phyloP scores from a whole-genome alignment of 2,113 vertebrate genomes.

The Myotis brandtii region DNA sequence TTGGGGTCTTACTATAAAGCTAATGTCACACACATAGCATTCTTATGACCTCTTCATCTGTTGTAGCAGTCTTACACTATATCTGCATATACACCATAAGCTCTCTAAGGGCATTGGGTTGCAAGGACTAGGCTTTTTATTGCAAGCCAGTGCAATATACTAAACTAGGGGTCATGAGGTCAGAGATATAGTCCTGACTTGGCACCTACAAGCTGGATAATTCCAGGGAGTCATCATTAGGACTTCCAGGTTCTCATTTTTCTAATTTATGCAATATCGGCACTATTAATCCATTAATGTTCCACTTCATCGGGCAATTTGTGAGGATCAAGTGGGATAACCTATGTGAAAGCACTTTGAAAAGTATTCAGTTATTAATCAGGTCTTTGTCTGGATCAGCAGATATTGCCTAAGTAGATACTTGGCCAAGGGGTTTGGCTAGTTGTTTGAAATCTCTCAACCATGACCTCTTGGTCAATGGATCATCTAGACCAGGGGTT shows the following conservation, averaged over 20 bases:
- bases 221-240: not conserved
- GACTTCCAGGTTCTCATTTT: not conserved
- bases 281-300: not conserved
- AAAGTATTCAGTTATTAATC: not conserved
- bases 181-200: not conserved
- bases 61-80: too few relatives aligned
- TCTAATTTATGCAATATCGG: not conserved
- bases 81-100: not conserved
- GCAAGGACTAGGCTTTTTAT: not conserved
- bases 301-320: not conserved
- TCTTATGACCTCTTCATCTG: not conserved
- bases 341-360: not conserved
- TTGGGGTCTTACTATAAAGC: not conserved
- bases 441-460: constrained; percentile 15
- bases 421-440: not conserved
- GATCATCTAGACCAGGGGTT: not conserved
- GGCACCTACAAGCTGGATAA: not conserved
- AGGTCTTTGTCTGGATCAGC: not conserved
- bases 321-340: not conserved
- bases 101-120: not conserved
- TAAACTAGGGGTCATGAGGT: not conserved
- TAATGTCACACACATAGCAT: not conserved
- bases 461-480: not conserved
- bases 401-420: not conserved
- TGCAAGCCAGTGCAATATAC: not conserved